Conservation (phyloP, 1,140 invertebrate species). For the Drosophila asahinai region DNA sequence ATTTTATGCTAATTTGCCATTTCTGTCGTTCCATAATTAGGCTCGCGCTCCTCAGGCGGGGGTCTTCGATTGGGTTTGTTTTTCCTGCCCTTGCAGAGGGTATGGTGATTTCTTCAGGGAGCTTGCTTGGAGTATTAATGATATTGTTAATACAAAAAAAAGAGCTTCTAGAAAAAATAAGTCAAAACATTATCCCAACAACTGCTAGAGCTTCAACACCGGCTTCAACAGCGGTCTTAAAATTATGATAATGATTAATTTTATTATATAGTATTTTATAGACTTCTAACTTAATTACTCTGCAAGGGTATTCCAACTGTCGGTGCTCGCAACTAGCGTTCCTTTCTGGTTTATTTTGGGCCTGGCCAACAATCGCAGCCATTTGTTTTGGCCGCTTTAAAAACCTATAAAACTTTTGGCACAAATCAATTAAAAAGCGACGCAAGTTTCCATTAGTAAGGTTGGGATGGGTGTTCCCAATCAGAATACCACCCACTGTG, state of each 20-base stretch:
- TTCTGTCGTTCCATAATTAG: conserved; percentile 72
- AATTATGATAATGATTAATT: too few relatives aligned
- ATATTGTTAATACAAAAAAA: too few relatives aligned
- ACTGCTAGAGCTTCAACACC: too few relatives aligned
- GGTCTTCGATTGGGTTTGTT: conserved; percentile 10
- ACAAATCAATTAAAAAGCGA: conserved; percentile 75
- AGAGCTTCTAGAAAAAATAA: too few relatives aligned
- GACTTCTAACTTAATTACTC: too few relatives aligned
- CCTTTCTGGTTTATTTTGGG: conserved; percentile 1
- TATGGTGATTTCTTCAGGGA: not conserved
- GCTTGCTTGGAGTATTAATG: not conserved
- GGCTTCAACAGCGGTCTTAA: too few relatives aligned
- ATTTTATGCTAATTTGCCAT: conserved; percentile 80
- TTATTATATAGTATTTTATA: too few relatives aligned
- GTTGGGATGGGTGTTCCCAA: conserved; percentile 35
- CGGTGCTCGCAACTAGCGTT: not conserved
- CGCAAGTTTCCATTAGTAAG: conserved; percentile 43
- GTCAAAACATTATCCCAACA: too few relatives aligned
- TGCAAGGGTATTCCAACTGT: not conserved
- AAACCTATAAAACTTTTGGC: conserved; percentile 67
- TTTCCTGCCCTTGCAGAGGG: not conserved
- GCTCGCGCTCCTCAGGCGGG: conserved; percentile 29
- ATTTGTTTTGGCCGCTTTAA: conserved; percentile 52
- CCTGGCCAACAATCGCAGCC: conserved; percentile 27
- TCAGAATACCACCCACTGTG: conserved; percentile 75